Conservation (phyloP, 2,113 vertebrate species). For the Guaruba guarouba region DNA sequence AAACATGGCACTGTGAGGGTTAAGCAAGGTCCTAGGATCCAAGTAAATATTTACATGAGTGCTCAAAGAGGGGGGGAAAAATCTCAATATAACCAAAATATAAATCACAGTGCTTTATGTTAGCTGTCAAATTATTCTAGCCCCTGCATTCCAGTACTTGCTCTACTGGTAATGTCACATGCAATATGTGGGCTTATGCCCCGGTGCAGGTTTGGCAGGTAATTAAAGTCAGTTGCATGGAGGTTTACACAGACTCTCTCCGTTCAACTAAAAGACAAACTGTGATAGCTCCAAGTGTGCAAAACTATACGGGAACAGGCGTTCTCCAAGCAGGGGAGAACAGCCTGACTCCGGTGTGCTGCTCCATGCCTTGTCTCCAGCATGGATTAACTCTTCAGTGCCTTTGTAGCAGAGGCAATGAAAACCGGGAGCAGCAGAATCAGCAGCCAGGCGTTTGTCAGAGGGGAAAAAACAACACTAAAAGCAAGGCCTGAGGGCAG, state of each 20-base stretch:
- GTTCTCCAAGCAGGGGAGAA: background rate
- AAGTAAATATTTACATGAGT: constrained; percentile 80
- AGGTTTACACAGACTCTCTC: constrained; percentile 48
- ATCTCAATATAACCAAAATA: constrained; percentile 71
- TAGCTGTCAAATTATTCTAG: constrained; percentile 74
- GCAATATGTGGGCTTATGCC: constrained; percentile 24
- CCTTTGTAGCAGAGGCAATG: background rate
- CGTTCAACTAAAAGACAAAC: constrained; percentile 11
- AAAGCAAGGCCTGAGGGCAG: constrained; percentile 25
- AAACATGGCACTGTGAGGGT: constrained; percentile 62
- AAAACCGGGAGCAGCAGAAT: background rate
- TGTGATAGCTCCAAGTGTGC: constrained; percentile 7
- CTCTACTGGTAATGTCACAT: constrained; percentile 61
- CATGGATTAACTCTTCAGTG: background rate
- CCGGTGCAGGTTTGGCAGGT: constrained; percentile 43
- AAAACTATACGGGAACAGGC: background rate
- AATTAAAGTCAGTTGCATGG: constrained; percentile 46
- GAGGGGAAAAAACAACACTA: constrained; percentile 12
- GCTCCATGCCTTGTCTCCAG: background rate
- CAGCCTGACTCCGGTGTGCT: background rate
- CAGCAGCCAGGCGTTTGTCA: background rate
- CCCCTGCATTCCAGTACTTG: constrained; percentile 60
- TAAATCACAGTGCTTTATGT: constrained; percentile 73
- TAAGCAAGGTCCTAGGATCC: constrained; percentile 72
- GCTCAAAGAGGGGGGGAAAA: constrained; percentile 64